Evolutionary conservation across 23 tunicate genomes (phyloP).

Genomic region (Halocynthia roretzi): DNA sequence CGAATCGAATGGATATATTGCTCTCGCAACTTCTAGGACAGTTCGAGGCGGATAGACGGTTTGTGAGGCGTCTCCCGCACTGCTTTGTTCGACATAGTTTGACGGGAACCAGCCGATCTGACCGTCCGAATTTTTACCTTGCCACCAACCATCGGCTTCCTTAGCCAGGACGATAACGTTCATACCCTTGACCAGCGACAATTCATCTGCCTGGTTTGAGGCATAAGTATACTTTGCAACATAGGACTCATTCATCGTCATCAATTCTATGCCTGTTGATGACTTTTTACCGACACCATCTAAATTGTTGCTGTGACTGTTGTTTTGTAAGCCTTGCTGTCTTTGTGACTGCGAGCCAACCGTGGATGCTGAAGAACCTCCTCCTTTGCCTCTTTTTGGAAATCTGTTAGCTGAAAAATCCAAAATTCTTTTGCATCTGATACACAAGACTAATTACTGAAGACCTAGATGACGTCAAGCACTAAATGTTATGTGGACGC

Average conservation of each 20-base stretch:
- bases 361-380: background rate
- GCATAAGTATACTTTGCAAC: constrained; percentile 71
- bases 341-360: background rate
- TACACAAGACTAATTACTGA: no score
- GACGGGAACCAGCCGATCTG: constrained; percentile 88
- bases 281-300: constrained; percentile 2
- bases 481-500: no score
- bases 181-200: constrained; percentile 66
- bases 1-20: constrained; percentile 76
- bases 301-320: constrained; percentile 4
- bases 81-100: constrained; percentile 52
- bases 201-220: constrained; percentile 69
- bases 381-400: background rate
- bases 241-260: constrained; percentile 49
- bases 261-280: background rate
- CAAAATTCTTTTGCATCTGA: no score
- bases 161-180: constrained; percentile 46
- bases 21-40: constrained; percentile 47
- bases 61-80: constrained; percentile 3
- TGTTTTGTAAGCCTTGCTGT: background rate
- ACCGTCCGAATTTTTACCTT: constrained; percentile 57
- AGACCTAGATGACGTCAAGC: no score
- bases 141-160: constrained; percentile 96
- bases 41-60: constrained; percentile 13
- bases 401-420: no score